phyloP scores from a whole-genome alignment of 2,888 invertebrate species.

The Trissoscelio sp. region DNA sequence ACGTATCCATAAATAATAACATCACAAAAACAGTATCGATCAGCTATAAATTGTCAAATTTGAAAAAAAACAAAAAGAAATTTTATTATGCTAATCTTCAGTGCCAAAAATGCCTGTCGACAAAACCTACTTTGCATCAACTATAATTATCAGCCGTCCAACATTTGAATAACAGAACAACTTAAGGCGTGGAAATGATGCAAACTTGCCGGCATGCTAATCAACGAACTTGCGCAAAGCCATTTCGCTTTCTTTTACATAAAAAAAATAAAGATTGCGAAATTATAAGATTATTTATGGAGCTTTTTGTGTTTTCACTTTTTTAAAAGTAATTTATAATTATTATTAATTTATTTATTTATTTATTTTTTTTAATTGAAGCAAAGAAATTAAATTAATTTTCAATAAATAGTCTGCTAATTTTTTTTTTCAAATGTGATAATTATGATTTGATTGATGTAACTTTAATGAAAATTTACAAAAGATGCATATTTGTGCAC shows the following conservation, averaged over 20 bases:
- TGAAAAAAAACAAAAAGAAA: no score
- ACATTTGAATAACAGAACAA: constrained; percentile 37
- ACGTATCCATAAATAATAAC: constrained; percentile 7
- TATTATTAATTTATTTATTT: no score
- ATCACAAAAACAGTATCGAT: not conserved
- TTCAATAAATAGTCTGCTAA: no score
- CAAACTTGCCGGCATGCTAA: constrained; percentile 29
- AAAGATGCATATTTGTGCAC: not conserved
- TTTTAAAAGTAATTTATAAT: no score
- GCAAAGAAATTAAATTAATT: no score
- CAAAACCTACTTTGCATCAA: constrained; percentile 1
- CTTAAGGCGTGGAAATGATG: constrained; percentile 41
- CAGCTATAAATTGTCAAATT: constrained; percentile 1
- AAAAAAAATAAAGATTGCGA: not conserved
- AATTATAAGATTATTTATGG: not conserved
- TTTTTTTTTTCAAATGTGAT: no score
- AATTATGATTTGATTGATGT: no score
- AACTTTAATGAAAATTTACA: no score
- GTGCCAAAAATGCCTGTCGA: constrained; percentile 22
- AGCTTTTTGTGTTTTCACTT: not conserved
- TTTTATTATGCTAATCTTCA: constrained; percentile 6
- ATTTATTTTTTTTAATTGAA: no score
- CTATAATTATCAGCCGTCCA: constrained; percentile 22
- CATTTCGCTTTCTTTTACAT: not conserved
- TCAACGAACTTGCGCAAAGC: constrained; percentile 9